Conservation (phyloP, 1,140 invertebrate species). For the Bilobella aurantiaca region DNA sequence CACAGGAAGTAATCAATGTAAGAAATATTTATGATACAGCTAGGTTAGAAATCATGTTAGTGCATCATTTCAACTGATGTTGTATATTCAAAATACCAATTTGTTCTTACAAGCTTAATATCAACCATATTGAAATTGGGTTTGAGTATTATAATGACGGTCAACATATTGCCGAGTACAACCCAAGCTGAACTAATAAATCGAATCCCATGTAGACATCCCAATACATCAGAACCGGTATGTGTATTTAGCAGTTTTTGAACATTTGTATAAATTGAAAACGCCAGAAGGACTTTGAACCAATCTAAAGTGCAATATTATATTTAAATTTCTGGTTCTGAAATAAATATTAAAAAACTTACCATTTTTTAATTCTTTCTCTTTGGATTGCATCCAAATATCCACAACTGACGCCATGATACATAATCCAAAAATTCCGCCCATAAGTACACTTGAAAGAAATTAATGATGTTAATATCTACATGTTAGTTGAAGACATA, state of each 20-base stretch:
- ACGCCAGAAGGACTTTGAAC: conserved; percentile 37
- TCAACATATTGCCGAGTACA: conserved; percentile 45
- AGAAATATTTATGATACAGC: too few relatives aligned
- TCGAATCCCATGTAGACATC: conserved; percentile 45
- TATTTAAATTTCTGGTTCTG: conserved; percentile 1
- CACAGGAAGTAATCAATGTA: too few relatives aligned
- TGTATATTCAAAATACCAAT: neutral
- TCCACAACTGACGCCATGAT: conserved; percentile 9
- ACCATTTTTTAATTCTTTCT: too few relatives aligned
- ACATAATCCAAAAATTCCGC: neutral
- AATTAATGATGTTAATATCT: neutral
- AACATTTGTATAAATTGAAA: conserved; percentile 45
- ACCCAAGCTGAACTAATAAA: conserved; percentile 48
- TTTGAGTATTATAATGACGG: conserved; percentile 38
- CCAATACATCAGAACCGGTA: conserved; percentile 36
- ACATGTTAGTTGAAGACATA: neutral
- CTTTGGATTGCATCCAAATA: neutral
- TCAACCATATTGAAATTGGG: conserved; percentile 36
- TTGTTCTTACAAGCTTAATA: conserved; percentile 16
- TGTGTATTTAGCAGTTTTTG: conserved; percentile 39
- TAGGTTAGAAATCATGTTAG: too few relatives aligned
- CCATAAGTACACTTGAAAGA: conserved; percentile 2
- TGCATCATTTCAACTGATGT: too few relatives aligned
- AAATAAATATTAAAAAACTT: neutral
- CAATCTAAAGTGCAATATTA: too few relatives aligned